Conservation (phyloP, 2,113 vertebrate genomes). For the Podocnemis expansa region DNA sequence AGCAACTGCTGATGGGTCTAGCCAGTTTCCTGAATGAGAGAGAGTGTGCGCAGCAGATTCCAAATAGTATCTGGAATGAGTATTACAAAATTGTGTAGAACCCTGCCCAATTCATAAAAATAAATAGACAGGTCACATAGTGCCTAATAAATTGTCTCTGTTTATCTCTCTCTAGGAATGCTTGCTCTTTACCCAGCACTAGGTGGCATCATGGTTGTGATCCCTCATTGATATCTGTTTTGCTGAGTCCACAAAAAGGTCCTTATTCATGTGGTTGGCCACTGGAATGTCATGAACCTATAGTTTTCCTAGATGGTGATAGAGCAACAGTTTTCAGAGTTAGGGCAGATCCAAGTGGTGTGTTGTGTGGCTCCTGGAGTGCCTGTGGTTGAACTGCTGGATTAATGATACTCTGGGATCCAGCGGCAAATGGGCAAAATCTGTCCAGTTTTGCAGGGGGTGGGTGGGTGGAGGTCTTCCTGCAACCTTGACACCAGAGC, state of each 20-base stretch:
- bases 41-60: not conserved
- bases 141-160: not conserved
- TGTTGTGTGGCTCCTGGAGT: no score
- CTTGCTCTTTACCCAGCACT: not conserved
- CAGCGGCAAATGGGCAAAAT: no score
- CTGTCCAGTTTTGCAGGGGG: no score
- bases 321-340: no score
- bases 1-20: not conserved
- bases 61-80: not conserved
- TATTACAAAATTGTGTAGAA: not conserved
- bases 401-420: no score
- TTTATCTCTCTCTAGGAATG: not conserved
- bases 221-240: not conserved
- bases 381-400: no score
- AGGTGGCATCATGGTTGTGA: not conserved
- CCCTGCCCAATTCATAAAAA: not conserved
- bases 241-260: not conserved
- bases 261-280: not conserved
- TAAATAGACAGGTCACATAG: not conserved
- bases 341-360: no score
- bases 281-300: no score
- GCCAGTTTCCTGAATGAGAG: not conserved
- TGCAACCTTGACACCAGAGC: not conserved
- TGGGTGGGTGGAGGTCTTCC: not conserved
- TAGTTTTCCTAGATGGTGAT: no score